Base-by-base conservation (phyloP, 1,140 invertebrate species). In the Triops cancriformis region DNA sequence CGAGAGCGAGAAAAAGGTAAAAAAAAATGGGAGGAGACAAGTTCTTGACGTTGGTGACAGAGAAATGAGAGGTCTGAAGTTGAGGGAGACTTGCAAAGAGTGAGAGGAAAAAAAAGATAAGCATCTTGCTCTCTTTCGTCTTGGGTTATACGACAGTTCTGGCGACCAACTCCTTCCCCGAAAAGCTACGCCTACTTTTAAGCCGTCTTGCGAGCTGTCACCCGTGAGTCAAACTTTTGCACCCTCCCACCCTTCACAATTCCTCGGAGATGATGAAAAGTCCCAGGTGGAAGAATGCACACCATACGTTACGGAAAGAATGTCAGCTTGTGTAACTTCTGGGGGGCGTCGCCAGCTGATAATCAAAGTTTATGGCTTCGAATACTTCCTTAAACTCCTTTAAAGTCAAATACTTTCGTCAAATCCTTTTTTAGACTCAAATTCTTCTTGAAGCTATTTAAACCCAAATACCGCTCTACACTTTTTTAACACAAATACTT, bases 31-130 rank as follows among this genome's bases (percentile, higher is more conserved):
- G 2, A n/a, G 51, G 51, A 64, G 10, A 14, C 23, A 64, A n/a
- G 23, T 64, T 64, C 51, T 64, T 64, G 31, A 64, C 51, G 51
- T 64, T 23, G 51, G 51, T 64, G 51, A 64, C 51, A 64, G 51
- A 7, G 51, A 64, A 64, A 64, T 64, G 51, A 64, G 10, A 64
- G 51, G 51, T 64, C 51, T 64, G 51, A n/a, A 14, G 51, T 0
- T 64, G 51, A 23, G 10, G 2, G 31, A 7, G 31, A 37, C 2
- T 37, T 37, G 31, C 31, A 37, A 37, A 37, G 31, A 37, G 31
- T 37, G 31, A 37, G 31, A 37, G 31, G n/a, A n/a, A n/a, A 37
- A 37, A 37, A 37, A 64, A 64, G 51, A 64, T 64, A 64, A 64
- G 51, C 51, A 64, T 64, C 51, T 64, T 64, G 14, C 23, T 64